Conservation (phyloP, 1,140 invertebrate genomes). For the Spodoptera frugiperda region DNA sequence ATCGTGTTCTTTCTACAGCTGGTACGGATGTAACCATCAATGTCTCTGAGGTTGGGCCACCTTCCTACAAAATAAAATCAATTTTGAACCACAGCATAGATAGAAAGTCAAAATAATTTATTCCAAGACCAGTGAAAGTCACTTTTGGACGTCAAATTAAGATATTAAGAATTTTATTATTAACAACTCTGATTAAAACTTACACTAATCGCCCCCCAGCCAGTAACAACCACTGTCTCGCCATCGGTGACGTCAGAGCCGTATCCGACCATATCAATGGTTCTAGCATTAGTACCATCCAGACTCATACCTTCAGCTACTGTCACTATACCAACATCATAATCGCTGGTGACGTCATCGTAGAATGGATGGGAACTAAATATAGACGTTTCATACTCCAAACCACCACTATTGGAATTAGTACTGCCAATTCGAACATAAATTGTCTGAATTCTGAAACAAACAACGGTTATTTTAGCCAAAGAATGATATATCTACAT, state of each 20-base stretch:
- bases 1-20: conserved; percentile 59
- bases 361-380: conserved; percentile 69
- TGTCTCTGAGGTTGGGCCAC: conserved; percentile 54
- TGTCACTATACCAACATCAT: conserved; percentile 65
- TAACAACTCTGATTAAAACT: conserved; percentile 49
- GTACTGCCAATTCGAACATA: conserved; percentile 66
- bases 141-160: no score
- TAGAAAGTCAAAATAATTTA: no score
- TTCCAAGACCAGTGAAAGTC: no score
- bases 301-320: conserved; percentile 54
- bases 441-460: conserved; percentile 62
- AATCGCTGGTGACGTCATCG: conserved; percentile 64
- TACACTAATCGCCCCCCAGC: conserved; percentile 78
- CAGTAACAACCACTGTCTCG: conserved; percentile 61
- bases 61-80: conserved; percentile 61
- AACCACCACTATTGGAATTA: conserved; percentile 59
- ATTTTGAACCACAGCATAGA: no score
- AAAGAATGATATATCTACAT: not conserved
- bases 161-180: not conserved
- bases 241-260: not conserved
- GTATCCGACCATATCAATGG: not conserved
- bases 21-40: conserved; percentile 67
- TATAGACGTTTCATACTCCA: conserved; percentile 46
- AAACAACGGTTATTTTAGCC: conserved; percentile 27
- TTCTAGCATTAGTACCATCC: conserved; percentile 59